Percentiles rank a stretch among this genome's conserved stretches.
Conservation (phyloP, 2,888 invertebrate species). For the Bellardia pandia region DNA sequence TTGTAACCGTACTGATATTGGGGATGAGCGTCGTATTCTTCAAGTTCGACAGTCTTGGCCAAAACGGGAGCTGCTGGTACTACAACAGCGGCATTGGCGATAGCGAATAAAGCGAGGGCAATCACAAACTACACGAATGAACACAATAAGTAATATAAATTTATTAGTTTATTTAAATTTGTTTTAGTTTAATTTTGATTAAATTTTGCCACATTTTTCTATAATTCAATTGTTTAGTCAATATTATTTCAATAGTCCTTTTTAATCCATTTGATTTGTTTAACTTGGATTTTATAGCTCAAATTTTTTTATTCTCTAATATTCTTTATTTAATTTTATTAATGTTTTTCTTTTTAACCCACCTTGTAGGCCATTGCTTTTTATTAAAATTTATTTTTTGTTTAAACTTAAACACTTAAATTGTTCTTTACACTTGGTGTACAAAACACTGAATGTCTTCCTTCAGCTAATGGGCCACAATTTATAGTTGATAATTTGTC, state of each 20-base stretch:
- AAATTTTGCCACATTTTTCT: background rate
- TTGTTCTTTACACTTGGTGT: slow-evolving; percentile 74
- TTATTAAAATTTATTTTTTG: slow-evolving; percentile 45
- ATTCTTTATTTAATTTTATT: slow-evolving; percentile 11
- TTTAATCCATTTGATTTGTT: background rate
- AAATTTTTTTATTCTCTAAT: background rate
- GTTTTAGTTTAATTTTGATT: slow-evolving; percentile 5
- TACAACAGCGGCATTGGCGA: slow-evolving; percentile 73
- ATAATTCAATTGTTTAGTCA: background rate
- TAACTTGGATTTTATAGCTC: background rate
- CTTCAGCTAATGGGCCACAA: slow-evolving; percentile 72
- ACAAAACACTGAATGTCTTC: slow-evolving; percentile 80
- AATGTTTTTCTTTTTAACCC: slow-evolving; percentile 30
- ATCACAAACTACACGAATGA: slow-evolving; percentile 73
- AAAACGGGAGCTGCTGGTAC: slow-evolving; percentile 78
- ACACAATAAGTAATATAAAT: slow-evolving; percentile 23
- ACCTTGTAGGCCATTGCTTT: slow-evolving; percentile 79
- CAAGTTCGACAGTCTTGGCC: slow-evolving; percentile 75
- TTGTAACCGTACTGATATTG: slow-evolving; percentile 83
- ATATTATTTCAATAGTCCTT: background rate
- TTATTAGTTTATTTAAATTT: slow-evolving; percentile 18
- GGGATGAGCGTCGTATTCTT: slow-evolving; percentile 82
- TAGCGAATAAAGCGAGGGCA: slow-evolving; percentile 61
- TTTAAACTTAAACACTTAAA: slow-evolving; percentile 65
- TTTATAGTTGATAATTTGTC: slow-evolving; percentile 79